A percentile compares a stretch with the other conserved stretches of the same genome.
These are phyloP conservation scores for Drosophila ustulata DNA, from an alignment of 2,888 invertebrate species.

Conservation along the genomic window DNA sequence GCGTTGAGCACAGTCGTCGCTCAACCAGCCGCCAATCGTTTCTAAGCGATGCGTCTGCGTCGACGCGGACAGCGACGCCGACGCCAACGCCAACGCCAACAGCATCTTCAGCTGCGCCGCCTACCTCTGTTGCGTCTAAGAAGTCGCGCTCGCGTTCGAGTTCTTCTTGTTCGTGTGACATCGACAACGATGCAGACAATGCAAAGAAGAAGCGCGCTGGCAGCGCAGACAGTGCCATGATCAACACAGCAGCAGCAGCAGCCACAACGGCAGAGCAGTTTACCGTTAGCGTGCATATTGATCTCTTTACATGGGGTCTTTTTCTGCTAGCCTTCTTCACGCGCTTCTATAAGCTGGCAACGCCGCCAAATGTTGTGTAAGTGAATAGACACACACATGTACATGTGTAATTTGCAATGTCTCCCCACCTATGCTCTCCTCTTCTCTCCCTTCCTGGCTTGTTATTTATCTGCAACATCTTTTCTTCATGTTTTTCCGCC, in stretches of 20 bases:
- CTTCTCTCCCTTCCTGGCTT: no score
- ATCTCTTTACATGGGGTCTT: constrained; percentile 90
- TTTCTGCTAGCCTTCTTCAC: constrained; percentile 90
- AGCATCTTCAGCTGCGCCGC: constrained; percentile 29
- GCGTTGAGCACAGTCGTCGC: constrained; percentile 59
- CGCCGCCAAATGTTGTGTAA: constrained; percentile 96
- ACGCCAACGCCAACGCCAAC: constrained; percentile 22
- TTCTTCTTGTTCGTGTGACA: constrained; percentile 55
- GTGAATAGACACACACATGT: constrained; percentile 82
- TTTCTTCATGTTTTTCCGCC: constrained; percentile 6
- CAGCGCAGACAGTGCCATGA: constrained; percentile 17
- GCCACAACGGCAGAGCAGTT: constrained; percentile 71
- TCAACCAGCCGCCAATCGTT: constrained; percentile 68
- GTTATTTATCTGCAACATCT: constrained; percentile 9
- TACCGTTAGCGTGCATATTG: constrained; percentile 89
- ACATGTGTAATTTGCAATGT: constrained; percentile 16
- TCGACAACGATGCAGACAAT: constrained; percentile 5
- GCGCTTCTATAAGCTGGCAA: constrained; percentile 92
- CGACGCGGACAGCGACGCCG: constrained; percentile 52
- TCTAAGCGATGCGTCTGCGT: constrained; percentile 44
- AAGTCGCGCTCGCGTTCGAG: constrained; percentile 44
- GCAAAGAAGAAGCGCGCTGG: constrained; percentile 21
- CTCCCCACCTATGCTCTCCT: neutral
- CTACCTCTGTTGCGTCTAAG: constrained; percentile 28
- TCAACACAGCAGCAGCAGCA: constrained; percentile 9